Evolutionary conservation across 2,888 invertebrate species (phyloP).

Genomic region (Lumbricus terrestris): DNA sequence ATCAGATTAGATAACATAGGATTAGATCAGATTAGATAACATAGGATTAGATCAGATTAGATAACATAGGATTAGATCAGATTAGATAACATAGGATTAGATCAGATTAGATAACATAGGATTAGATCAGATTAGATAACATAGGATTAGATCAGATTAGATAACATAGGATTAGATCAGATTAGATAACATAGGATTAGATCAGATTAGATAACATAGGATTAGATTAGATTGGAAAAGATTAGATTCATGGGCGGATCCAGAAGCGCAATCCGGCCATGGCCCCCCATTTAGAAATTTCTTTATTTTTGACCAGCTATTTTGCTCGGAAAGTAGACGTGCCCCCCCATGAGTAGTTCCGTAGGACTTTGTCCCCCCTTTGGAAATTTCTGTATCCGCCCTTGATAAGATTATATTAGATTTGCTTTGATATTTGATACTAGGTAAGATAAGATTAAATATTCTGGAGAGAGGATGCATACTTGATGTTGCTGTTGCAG

Average conservation of each 20-base stretch:
- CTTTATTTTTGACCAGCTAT: too few relatives aligned
- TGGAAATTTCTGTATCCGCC: too few relatives aligned
- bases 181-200: not conserved
- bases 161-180: not conserved
- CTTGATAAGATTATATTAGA: not conserved
- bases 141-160: not conserved
- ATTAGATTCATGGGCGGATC: too few relatives aligned
- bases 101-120: too few relatives aligned
- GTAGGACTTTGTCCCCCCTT: too few relatives aligned
- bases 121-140: not conserved
- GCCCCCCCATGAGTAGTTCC: too few relatives aligned
- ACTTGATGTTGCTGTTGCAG: slow-evolving; percentile 15
- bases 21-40: not conserved
- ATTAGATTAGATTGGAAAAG: too few relatives aligned
- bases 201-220: too few relatives aligned
- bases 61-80: not conserved
- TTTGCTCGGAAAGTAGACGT: too few relatives aligned
- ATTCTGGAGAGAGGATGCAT: not conserved
- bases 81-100: not conserved
- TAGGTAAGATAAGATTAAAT: not conserved
- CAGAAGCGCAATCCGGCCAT: too few relatives aligned
- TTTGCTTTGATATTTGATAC: not conserved
- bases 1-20: too few relatives aligned
- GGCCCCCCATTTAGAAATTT: too few relatives aligned
- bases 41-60: not conserved